Evolutionary conservation across 2,797 vertebrate species (phyloP).

Genomic region (Coregonus sp.): DNA sequence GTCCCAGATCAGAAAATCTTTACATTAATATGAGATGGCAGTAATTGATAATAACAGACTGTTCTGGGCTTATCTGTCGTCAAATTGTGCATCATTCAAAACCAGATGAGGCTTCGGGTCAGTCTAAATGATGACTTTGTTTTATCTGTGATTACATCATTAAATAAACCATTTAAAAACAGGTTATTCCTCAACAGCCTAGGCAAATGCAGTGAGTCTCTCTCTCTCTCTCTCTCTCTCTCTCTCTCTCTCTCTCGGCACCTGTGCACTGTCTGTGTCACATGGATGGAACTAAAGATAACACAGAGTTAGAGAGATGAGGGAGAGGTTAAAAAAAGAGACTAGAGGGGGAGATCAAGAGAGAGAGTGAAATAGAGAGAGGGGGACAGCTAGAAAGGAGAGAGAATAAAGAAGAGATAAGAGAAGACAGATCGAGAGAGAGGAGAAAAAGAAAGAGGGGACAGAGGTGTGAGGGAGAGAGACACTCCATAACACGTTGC

Average conservation of each 20-base stretch:
- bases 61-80: not conserved
- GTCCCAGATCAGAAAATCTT: not conserved
- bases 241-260: not conserved
- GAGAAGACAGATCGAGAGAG: not conserved
- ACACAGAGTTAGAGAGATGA: not conserved
- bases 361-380: no score
- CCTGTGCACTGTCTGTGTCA: conserved; percentile 9
- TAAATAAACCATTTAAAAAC: conserved; percentile 25
- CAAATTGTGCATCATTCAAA: not conserved
- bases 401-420: not conserved
- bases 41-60: not conserved
- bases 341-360: no score
- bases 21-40: not conserved
- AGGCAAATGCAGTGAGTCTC: not conserved
- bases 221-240: no score
- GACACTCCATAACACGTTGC: not conserved
- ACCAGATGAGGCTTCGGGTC: not conserved
- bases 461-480: not conserved
- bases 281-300: conserved; percentile 1
- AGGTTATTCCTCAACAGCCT: conserved; percentile 33
- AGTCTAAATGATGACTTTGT: conserved; percentile 21
- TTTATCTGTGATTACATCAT: conserved; percentile 19
- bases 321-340: not conserved
- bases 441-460: not conserved
- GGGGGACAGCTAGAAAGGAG: not conserved